Conservation (phyloP, 1,140 invertebrate genomes). For the Drosophila suzukii region DNA sequence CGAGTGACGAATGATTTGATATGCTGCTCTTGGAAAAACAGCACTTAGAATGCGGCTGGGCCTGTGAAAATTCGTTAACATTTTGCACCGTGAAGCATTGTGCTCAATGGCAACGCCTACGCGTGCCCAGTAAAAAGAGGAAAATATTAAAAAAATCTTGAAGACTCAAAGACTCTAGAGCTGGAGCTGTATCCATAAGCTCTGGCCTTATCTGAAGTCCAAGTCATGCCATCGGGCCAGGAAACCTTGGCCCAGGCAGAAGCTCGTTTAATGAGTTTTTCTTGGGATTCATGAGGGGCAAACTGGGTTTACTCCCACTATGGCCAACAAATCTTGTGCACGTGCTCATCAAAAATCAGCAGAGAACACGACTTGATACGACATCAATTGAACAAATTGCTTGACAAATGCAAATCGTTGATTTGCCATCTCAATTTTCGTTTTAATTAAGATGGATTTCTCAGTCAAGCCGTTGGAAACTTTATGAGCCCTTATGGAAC, state of each 20-base stretch:
- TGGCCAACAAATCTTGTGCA: conserved; percentile 11
- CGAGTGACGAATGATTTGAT: conserved; percentile 72
- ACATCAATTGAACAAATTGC: conserved; percentile 53
- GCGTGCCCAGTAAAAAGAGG: conserved; percentile 45
- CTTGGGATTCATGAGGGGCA: conserved; percentile 27
- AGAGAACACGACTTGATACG: conserved; percentile 44
- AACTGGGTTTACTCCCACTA: conserved; percentile 6
- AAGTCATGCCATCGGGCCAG: conserved; percentile 68
- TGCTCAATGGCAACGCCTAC: conserved; percentile 76
- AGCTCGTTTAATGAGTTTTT: conserved; percentile 65
- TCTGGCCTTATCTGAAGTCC: conserved; percentile 54
- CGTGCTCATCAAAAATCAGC: conserved; percentile 47
- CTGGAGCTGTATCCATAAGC: conserved; percentile 6
- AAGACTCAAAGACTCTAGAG: conserved; percentile 3
- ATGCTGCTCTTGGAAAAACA: conserved; percentile 71
- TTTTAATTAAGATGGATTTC: conserved; percentile 50
- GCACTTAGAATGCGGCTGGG: conserved; percentile 68
- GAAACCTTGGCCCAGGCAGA: conserved; percentile 68
- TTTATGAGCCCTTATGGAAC: conserved; percentile 16
- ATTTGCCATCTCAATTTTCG: conserved; percentile 29
- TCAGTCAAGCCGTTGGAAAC: not conserved
- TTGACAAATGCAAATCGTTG: conserved; percentile 39
- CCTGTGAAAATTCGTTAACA: conserved; percentile 78
- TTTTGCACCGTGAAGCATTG: conserved; percentile 76
- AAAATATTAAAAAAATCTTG: conserved; percentile 3